phyloP scores from a whole-genome alignment of 1,140 invertebrate genomes.

The Diplogasteroides magnus region DNA sequence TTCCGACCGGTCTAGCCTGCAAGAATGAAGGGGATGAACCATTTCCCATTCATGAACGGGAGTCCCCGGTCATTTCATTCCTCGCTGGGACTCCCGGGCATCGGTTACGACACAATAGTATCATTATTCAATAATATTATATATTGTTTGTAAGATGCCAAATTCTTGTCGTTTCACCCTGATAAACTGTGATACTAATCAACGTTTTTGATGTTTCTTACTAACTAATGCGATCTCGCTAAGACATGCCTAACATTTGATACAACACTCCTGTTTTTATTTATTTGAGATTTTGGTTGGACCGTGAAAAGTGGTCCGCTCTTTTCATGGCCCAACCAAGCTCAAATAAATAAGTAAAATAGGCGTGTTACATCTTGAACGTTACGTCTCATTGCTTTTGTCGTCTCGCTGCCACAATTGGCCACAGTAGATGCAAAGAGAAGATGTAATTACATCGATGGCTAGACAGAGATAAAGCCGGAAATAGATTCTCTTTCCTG shows the following conservation, averaged over 20 bases:
- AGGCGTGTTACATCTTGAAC: too few species aligned
- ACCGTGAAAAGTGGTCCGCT: too few species aligned
- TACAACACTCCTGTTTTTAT: too few species aligned
- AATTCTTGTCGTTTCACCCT: neutral
- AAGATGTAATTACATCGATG: neutral
- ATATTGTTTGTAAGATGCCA: neutral
- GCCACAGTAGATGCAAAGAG: neutral
- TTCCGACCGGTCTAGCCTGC: neutral
- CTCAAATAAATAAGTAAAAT: too few species aligned
- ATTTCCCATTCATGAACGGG: neutral
- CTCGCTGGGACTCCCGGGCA: neutral
- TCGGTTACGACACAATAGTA: neutral
- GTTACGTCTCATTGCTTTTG: neutral
- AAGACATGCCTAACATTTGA: too few species aligned
- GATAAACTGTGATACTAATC: too few species aligned
- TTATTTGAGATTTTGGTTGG: too few species aligned
- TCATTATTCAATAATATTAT: neutral
- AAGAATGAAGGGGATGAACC: too few species aligned
- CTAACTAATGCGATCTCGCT: too few species aligned
- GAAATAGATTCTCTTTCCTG: conserved; percentile 7
- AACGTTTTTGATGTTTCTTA: too few species aligned
- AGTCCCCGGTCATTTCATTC: neutral
- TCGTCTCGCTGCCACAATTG: neutral
- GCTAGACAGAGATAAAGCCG: neutral
- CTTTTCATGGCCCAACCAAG: too few species aligned